Evolutionary conservation across 1,140 invertebrate genomes (phyloP).

Genomic region (Bombus superbus): DNA sequence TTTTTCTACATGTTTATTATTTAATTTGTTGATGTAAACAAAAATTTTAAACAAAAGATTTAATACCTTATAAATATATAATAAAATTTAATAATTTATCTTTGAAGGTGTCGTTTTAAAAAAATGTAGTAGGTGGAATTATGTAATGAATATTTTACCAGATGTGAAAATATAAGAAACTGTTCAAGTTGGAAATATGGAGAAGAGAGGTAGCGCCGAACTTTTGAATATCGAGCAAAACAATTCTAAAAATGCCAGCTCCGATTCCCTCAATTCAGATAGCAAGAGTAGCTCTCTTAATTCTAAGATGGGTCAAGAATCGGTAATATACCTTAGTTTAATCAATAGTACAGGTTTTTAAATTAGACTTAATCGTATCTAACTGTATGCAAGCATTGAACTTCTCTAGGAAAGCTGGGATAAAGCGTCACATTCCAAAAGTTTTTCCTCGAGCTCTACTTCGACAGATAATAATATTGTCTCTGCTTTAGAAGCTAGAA

Average conservation of each 20-base stretch:
- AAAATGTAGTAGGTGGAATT: constrained; percentile 6
- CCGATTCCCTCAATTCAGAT: constrained; percentile 90
- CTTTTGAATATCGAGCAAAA: constrained; percentile 82
- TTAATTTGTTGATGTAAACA: neutral
- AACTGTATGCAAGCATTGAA: constrained; percentile 41
- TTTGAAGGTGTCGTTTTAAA: neutral
- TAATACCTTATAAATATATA: neutral
- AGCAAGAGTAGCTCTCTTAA: constrained; percentile 93
- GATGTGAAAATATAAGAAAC: constrained; percentile 4
- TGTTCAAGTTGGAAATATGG: constrained; percentile 73
- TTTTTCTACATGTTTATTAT: neutral
- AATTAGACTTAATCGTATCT: constrained; percentile 57
- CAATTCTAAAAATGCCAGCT: constrained; percentile 87
- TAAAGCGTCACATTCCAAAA: constrained; percentile 85
- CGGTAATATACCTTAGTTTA: constrained; percentile 81
- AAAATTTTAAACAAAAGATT: neutral
- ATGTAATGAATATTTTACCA: constrained; percentile 21
- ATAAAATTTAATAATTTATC: neutral
- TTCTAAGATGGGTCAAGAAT: constrained; percentile 90
- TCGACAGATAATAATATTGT: constrained; percentile 85
- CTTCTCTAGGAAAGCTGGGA: constrained; percentile 81
- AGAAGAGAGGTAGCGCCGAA: constrained; percentile 82
- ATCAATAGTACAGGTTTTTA: constrained; percentile 68
- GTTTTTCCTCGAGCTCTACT: constrained; percentile 85
- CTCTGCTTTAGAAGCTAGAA: constrained; percentile 82